These are phyloP conservation scores for Pseudorhiza aurosa DNA, from an alignment of 30 jellyfish, hydroid and myxozoan genomes.

Conservation along the genomic window DNA sequence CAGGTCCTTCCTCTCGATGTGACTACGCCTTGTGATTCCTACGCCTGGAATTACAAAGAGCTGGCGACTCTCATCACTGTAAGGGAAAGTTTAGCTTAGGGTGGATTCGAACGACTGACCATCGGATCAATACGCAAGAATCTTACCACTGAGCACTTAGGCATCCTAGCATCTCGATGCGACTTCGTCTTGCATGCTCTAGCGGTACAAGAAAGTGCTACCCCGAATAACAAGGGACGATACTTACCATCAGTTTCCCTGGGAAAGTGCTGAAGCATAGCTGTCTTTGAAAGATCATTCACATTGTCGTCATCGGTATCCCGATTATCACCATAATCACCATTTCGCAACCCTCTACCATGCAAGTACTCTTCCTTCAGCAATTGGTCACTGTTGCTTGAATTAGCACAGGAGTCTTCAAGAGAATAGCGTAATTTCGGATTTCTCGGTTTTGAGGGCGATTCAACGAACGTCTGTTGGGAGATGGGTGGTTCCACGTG, in stretches of 20 bases:
- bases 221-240: background rate
- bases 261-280: background rate
- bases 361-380: background rate
- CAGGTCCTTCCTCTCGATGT: too few species aligned
- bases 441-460: slow-evolving; percentile 7
- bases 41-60: too few species aligned
- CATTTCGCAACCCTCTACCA: background rate
- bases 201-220: too few species aligned
- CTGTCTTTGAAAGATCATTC: background rate
- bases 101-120: too few species aligned
- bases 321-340: background rate
- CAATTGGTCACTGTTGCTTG: background rate
- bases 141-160: too few species aligned
- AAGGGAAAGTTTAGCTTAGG: too few species aligned
- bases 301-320: background rate
- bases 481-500: background rate
- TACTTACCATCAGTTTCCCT: background rate
- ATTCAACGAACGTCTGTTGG: slow-evolving; percentile 1
- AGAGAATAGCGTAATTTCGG: slow-evolving; percentile 35
- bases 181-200: too few species aligned
- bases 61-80: too few species aligned
- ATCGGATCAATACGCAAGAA: too few species aligned
- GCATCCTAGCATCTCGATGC: too few species aligned
- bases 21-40: too few species aligned
- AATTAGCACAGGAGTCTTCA: background rate